Conservation (phyloP, 2,113 vertebrate species). For the Xenopus laevis region DNA sequence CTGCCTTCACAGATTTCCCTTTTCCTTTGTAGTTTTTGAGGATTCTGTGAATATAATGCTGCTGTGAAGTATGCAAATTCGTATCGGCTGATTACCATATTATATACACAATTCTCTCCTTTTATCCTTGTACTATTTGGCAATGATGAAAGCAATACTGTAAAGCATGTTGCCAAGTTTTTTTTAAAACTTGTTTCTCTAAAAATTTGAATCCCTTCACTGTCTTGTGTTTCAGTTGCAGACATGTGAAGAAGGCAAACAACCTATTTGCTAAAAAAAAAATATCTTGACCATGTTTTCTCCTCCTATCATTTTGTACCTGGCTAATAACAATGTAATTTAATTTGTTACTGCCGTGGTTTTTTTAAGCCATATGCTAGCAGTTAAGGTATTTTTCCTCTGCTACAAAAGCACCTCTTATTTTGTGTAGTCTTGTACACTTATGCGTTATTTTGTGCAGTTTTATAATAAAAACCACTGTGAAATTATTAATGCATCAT, state of each 20-base stretch:
- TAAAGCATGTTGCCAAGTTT: background rate
- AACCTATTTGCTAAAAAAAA: constrained; percentile 51
- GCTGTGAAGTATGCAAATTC: constrained; percentile 72
- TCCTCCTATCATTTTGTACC: constrained; percentile 71
- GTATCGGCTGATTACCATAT: constrained; percentile 56
- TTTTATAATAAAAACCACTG: constrained; percentile 41
- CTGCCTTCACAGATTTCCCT: constrained; percentile 61
- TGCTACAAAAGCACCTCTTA: constrained; percentile 13
- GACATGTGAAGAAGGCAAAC: constrained; percentile 17
- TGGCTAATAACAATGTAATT: constrained; percentile 66
- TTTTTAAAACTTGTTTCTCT: constrained; percentile 9
- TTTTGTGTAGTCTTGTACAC: constrained; percentile 24
- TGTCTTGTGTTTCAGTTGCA: background rate
- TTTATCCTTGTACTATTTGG: constrained; percentile 1
- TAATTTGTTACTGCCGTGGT: constrained; percentile 49
- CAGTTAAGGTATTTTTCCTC: background rate
- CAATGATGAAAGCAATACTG: constrained; percentile 16
- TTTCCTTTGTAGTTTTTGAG: constrained; percentile 66
- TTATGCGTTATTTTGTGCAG: constrained; percentile 17
- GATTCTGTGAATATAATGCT: constrained; percentile 72
- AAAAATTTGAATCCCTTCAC: background rate
- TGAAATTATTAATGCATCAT: background rate
- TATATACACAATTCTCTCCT: background rate
- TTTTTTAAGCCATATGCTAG: constrained; percentile 30
- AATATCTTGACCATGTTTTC: constrained; percentile 50